phyloP scores from a whole-genome alignment of 2,113 vertebrate genomes.

The Oreotrochilus melanogaster region DNA sequence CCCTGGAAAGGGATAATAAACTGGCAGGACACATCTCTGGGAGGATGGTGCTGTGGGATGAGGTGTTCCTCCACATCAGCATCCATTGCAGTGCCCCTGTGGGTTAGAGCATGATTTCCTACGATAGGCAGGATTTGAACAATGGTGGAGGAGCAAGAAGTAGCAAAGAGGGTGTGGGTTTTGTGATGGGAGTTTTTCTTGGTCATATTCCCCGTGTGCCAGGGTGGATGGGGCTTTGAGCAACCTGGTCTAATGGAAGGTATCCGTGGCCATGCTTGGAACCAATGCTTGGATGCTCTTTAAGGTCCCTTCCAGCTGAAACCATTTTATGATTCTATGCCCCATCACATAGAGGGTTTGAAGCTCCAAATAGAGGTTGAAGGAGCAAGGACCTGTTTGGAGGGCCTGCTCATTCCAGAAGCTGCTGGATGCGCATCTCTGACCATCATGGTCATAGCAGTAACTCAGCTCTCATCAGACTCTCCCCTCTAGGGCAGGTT shows the following conservation, averaged over 20 bases:
- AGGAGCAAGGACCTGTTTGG: neutral
- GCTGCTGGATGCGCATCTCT: neutral
- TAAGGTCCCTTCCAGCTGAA: no score
- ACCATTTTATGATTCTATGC: no score
- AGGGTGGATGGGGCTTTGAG: no score
- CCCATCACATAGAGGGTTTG: neutral
- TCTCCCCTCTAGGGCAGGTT: neutral
- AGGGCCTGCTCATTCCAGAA: neutral
- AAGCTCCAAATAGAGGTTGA: neutral
- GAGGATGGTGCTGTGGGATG: neutral
- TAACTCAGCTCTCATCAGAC: neutral
- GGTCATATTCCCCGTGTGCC: fast-evolving
- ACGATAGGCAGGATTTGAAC: fast-evolving
- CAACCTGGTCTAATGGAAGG: no score
- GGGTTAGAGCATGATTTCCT: neutral
- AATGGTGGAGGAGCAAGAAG: neutral
- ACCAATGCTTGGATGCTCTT: no score
- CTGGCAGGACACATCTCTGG: fast-evolving
- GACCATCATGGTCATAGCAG: fast-evolving
- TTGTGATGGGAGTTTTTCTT: neutral
- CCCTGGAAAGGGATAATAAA: neutral
- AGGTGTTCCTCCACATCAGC: neutral
- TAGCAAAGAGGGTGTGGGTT: neutral
- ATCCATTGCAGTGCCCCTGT: neutral
- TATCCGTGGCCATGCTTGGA: no score